Conservation (phyloP, 2,888 invertebrate species). For the Plebejus melissa region DNA sequence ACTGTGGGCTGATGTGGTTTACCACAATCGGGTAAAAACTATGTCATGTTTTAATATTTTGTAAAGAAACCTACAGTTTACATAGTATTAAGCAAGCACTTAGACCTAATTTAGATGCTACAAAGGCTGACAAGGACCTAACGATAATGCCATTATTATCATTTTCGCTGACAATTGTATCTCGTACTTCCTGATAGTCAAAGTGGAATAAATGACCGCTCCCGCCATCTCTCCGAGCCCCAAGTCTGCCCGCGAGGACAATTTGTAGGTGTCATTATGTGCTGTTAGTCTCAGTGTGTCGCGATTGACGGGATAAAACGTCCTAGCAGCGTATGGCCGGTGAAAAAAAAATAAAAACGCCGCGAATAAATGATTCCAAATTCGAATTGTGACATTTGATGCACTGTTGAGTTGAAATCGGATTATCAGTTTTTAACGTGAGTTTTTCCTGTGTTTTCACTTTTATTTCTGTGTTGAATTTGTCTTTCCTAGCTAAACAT, state of each 20-base stretch:
- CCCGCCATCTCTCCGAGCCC: constrained; percentile 48
- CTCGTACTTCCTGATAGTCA: constrained; percentile 11
- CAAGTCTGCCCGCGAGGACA: constrained; percentile 65
- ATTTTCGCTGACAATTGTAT: constrained; percentile 4
- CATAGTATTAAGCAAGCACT: no score
- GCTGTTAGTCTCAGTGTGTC: constrained; percentile 66
- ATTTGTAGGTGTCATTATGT: constrained; percentile 70
- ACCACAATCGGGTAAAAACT: no score
- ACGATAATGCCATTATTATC: neutral
- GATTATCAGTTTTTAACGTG: constrained; percentile 1
- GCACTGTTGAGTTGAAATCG: constrained; percentile 11
- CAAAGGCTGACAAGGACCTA: neutral
- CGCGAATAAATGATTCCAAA: neutral
- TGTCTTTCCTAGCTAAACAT: neutral
- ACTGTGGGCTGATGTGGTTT: no score
- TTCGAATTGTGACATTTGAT: constrained; percentile 6
- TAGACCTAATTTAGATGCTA: neutral
- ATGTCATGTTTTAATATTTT: no score
- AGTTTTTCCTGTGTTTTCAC: constrained; percentile 50
- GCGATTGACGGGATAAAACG: constrained; percentile 56
- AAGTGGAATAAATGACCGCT: constrained; percentile 33
- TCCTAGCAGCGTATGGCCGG: constrained; percentile 38
- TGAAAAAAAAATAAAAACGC: constrained; percentile 26
- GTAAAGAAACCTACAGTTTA: no score
- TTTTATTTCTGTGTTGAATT: constrained; percentile 30